Percentiles rank a stretch among this genome's conserved stretches.
Evolutionary conservation across 2,113 vertebrate genomes (phyloP).

Genomic region (Serinus canaria): DNA sequence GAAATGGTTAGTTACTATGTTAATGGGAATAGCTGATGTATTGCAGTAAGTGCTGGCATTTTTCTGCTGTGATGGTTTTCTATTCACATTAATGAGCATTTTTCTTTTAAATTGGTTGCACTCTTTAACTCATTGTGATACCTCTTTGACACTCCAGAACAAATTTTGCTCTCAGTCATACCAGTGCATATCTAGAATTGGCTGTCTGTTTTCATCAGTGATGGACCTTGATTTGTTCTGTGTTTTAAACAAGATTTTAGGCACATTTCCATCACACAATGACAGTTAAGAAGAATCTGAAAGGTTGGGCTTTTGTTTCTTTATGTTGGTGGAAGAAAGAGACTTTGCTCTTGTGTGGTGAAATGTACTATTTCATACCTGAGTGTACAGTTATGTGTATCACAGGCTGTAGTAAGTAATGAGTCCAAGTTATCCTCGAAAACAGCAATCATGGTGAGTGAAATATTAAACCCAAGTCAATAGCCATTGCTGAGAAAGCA

Average conservation of each 20-base stretch:
- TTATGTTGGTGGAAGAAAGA: not conserved
- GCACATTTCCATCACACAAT: not conserved
- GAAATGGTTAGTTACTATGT: slow-evolving; percentile 18
- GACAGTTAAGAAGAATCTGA: not conserved
- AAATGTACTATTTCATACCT: not conserved
- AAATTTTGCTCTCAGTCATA: not conserved
- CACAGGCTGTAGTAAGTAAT: not conserved
- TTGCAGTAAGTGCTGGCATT: slow-evolving; percentile 34
- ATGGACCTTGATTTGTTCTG: slow-evolving; percentile 5
- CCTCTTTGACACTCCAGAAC: not conserved
- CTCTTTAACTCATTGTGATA: slow-evolving; percentile 36
- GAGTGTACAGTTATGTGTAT: not conserved
- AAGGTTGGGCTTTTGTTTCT: not conserved
- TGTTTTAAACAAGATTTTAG: slow-evolving; percentile 21
- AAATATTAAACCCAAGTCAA: slow-evolving; percentile 55
- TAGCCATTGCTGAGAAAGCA: slow-evolving; percentile 37
- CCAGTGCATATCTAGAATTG: not conserved
- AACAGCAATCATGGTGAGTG: not conserved
- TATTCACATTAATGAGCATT: slow-evolving; percentile 31
- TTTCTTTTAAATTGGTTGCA: slow-evolving; percentile 34
- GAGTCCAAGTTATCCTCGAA: not conserved
- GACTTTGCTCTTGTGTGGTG: not conserved
- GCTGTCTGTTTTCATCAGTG: not conserved
- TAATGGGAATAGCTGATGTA: slow-evolving; percentile 46
- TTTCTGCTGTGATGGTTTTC: slow-evolving; percentile 27